Evolutionary conservation across 2,888 invertebrate species (phyloP), one percentile per base, ranked within the genome.

Genomic region (Chaetoderma sp.): DNA sequence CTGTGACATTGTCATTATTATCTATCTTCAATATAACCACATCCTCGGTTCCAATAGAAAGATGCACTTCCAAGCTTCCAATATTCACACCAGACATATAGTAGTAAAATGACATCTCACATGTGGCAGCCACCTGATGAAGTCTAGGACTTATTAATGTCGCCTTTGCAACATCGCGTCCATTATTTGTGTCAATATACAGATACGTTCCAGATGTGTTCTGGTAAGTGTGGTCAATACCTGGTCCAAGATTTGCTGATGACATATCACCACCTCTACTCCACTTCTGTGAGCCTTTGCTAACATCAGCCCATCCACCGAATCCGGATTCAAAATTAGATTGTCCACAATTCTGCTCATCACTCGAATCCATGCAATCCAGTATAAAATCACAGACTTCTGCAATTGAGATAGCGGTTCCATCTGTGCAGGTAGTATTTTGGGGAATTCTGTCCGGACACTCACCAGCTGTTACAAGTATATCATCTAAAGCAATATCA

Each of bases 401-500:
- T 1, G 66, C 50, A n/a, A 54, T 27, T 2, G 68, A 63, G n/a
- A 65, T 57, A 59, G 70, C 68, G 10, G 45, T 61, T 1, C 57
- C 42, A 67, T 82, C 82, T 23, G 42, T 54, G 61, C 71, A 73
- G 18, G 69, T 73, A 69, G 78, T 78, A 13, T 74, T 50, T n/a
- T 70, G 60, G 4, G 56, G 45, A n/a, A 47, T 56, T 27, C 49
- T n/a, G 32, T 28, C 8, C 16, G 36, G 36, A 69, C 82, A 82
- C 8, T 62, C 58, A 5, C 79, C 79, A 23, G 70, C 60, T n/a
- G 63, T 71, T 36, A 82, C 70, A 16, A 69, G 68, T 28, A 84
- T 64, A 65, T 83, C 83, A 73, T 84, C 84, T 60, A 84, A 76
- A 25, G 81, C 81, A 33, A 83, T 78, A 55, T 81, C 81, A 63